phyloP scores from a whole-genome alignment of 2,113 vertebrate genomes.

The Equus przewalskii region DNA sequence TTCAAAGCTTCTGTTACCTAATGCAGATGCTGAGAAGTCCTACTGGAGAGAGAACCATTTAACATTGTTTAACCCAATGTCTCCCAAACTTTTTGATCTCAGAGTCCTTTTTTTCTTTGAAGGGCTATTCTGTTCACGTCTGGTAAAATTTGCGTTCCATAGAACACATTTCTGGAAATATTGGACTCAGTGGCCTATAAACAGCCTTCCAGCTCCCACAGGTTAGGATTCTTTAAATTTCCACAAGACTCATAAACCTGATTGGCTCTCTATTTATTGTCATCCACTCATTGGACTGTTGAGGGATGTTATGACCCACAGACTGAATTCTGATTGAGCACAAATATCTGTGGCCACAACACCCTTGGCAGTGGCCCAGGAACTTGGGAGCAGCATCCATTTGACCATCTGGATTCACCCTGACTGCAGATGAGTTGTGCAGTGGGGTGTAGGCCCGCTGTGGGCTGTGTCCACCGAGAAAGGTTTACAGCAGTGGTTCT shows the following conservation, averaged over 20 bases:
- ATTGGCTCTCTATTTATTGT: neutral
- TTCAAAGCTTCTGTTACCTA: neutral
- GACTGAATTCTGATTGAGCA: neutral
- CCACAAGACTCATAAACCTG: neutral
- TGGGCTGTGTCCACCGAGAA: neutral
- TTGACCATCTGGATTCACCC: neutral
- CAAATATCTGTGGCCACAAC: neutral
- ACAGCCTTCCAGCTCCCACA: neutral
- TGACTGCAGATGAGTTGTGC: neutral
- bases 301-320: neutral
- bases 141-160: slow-evolving; percentile 35
- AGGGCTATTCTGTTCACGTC: neutral
- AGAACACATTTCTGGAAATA: slow-evolving; percentile 52
- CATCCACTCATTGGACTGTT: neutral
- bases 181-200: neutral
- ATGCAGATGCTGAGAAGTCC: neutral
- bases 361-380: neutral
- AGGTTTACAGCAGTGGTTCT: neutral
- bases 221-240: slow-evolving; percentile 51
- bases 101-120: slow-evolving; percentile 20
- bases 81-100: slow-evolving; percentile 20
- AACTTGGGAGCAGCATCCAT: neutral
- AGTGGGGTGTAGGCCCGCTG: neutral
- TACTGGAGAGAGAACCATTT: neutral
- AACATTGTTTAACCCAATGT: neutral